A percentile compares a stretch with the other conserved stretches of the same genome.
Evolutionary conservation across 2,888 invertebrate genomes (phyloP).

Genomic region (Cepaea hortensis): DNA sequence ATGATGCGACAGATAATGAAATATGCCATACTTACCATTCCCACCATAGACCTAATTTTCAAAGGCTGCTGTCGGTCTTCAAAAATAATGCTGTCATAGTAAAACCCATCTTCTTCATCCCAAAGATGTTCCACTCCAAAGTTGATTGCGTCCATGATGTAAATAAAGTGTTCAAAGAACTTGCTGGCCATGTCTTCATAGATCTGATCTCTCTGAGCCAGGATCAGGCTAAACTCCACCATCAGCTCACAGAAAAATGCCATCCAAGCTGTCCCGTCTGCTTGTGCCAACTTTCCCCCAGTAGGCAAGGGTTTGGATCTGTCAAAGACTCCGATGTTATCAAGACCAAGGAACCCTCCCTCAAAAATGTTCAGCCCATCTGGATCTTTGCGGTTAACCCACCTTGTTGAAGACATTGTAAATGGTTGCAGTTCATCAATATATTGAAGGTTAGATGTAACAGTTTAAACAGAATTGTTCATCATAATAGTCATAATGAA

Average conservation of each 20-base stretch:
- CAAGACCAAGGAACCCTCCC: constrained; percentile 64
- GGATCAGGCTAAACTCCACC: constrained; percentile 74
- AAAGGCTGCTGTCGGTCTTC: constrained; percentile 61
- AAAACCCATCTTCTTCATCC: constrained; percentile 75
- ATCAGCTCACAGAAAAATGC: constrained; percentile 75
- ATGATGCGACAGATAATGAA: background rate
- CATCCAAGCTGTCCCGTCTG: constrained; percentile 77
- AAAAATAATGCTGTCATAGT: constrained; percentile 72
- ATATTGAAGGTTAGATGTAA: background rate
- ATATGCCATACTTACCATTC: constrained; percentile 55
- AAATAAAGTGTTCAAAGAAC: constrained; percentile 75
- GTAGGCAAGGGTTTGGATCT: constrained; percentile 67
- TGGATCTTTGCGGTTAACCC: constrained; percentile 75
- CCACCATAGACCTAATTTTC: constrained; percentile 72
- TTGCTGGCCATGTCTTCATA: constrained; percentile 76
- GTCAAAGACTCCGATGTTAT: constrained; percentile 75
- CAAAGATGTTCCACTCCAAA: constrained; percentile 69
- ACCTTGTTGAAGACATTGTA: constrained; percentile 64
- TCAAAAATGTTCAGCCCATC: constrained; percentile 73
- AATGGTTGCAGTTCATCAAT: background rate
- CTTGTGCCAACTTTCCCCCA: constrained; percentile 68
- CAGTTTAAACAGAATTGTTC: too few relatives aligned
- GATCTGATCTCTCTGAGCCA: constrained; percentile 70
- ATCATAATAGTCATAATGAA: too few relatives aligned
- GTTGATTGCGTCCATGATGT: constrained; percentile 75